Evolutionary conservation across 2,113 vertebrate species (phyloP), one percentile per base, ranked within the genome.

Genomic region (Nansenia antarctica): DNA sequence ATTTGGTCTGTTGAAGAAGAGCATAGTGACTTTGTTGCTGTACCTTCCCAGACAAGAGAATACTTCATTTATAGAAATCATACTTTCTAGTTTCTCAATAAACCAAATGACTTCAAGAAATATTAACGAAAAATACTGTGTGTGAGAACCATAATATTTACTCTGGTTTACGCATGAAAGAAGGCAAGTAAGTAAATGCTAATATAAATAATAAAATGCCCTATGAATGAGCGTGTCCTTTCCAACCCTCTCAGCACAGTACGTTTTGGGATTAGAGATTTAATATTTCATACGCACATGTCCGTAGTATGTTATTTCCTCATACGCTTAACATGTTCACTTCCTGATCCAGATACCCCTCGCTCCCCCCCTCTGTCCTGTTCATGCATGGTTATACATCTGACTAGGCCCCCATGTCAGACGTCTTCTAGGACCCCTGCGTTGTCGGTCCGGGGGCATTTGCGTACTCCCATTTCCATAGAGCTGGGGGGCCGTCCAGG

Each of bases 391-490:
- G 35, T 52, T 67, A 55, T 59, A 39, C 70, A 53, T 76, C 57
- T 63, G 71, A 77, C 26, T 58, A 29, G 49, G 22, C 73, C n/a
- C n/a, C n/a, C 60, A 42, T 83, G 73, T 81, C 78, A 52, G 81
- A 77, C 75, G 61, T 66, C 77, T 81, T 82, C 85, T 67, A 76
- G 39, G 49, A 59, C 39, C 47, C 63, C 30, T 73, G 55, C 68
- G 63, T 35, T 59, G 70, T 71, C 55, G 71, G 62, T 74, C 60
- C 30, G 45, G 57, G 68, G 76, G 69, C 37, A 71, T 70, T 73
- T n/a, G 30, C 70, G 82, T 70, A 68, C 72, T 74, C 37, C 64
- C 54, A 62, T 91, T 87, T 90, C 83, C 80, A 91, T 90, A 90
- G 83, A 91, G 93, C 84, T 83, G 85, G 83, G 84, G n/a, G n/a